Percentiles rank a stretch among this genome's conserved stretches.
Evolutionary conservation across 1,140 invertebrate genomes (phyloP).

Genomic region (Procambarus clarkii): DNA sequence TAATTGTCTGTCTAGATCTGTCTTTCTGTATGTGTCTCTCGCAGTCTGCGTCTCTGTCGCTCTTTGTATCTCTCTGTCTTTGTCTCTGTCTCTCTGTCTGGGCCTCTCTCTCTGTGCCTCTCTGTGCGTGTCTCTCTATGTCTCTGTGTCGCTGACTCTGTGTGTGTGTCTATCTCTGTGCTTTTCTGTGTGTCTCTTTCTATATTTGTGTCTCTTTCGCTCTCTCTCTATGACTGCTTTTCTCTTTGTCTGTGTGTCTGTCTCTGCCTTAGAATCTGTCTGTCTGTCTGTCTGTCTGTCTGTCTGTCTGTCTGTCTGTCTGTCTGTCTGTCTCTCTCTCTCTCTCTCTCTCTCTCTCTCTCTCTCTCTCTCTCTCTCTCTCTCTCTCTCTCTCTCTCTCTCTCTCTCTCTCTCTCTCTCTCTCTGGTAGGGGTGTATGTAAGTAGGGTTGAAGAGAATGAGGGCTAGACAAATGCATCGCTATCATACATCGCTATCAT

Average conservation of each 20-base stretch:
- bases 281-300: slow-evolving; percentile 1
- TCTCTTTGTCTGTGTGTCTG: slow-evolving; percentile 3
- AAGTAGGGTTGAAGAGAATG: too few relatives aligned
- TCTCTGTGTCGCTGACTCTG: not conserved
- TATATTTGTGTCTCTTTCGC: not conserved
- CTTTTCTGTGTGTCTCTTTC: not conserved
- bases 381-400: not conserved
- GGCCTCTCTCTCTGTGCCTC: not conserved
- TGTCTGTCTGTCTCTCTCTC: not conserved
- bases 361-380: not conserved
- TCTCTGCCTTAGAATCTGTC: not conserved
- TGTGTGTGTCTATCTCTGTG: too few relatives aligned
- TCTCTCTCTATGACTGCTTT: not conserved
- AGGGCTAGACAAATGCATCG: too few relatives aligned
- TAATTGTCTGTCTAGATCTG: not conserved
- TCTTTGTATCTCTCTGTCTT: too few relatives aligned
- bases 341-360: not conserved
- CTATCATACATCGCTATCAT: too few relatives aligned
- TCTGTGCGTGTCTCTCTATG: not conserved
- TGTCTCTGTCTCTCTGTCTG: not conserved
- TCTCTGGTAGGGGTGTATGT: too few relatives aligned
- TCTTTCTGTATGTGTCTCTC: not conserved
- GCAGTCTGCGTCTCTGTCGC: too few relatives aligned
- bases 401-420: not conserved
- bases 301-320: not conserved